Base-by-base conservation (phyloP, 2,113 vertebrate genomes). In the Elachura formosa region DNA sequence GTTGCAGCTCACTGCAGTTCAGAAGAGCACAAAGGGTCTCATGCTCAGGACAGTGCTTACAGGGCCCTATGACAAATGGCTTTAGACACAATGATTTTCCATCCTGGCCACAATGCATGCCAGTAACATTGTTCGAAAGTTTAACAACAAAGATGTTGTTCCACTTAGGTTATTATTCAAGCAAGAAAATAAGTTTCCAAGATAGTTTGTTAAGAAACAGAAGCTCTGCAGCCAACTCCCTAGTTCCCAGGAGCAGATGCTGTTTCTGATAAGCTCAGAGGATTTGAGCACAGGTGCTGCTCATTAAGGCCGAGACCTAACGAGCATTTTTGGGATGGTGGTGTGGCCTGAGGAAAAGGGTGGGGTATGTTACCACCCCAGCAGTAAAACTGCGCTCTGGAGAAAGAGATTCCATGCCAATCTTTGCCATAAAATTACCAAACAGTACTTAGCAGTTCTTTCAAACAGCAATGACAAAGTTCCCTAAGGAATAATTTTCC, bases 111-210 rank as follows among this genome's bases (percentile, higher is more conserved):
- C n/a, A 31, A 13, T 13, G 46, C 46, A 26, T 3, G 4, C 33
- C 10, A 31, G 29, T 22, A 46, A 46, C 0, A 0, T 34, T 52
- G 29, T 34, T 25, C 26, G 40, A 34, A 46, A 34, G 18, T 68
- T 40, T 7, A 17, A 46, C 29, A 61, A 40, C 46, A 67, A 46
- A 89, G 54, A 11, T 4, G 14, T 31, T 67, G 34, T 54, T 82
- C 11, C 6, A 5, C 14, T 61, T 40, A 8, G 17, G 21, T 26
- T 34, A 21, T 11, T 54, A 19, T 22, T 68, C 25, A 54, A 25
- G 11, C 4, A 31, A 74, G 46, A 31, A 68, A 40, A 17, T 28
- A 22, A 17, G 5, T 68, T 82, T 61, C 25, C 8, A 34, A 26
- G 62, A 29, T 17, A 61, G 17, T 25, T 45, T 29, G 6, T 54